phyloP scores from a whole-genome alignment of 1,140 invertebrate species.

The Palaemon carinicauda region DNA sequence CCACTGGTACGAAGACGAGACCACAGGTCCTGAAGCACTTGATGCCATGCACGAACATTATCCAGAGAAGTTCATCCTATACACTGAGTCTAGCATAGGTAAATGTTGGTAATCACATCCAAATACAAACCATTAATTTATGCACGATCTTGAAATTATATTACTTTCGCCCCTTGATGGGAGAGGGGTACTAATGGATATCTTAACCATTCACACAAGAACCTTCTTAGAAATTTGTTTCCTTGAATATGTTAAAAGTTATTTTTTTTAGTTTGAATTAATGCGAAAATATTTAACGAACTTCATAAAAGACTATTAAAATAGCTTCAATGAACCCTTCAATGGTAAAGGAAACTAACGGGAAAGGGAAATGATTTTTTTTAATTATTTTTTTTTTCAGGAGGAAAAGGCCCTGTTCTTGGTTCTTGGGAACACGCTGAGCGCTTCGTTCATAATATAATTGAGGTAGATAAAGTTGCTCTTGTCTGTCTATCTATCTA shows the following conservation, averaged over 20 bases:
- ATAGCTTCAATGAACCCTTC: not conserved
- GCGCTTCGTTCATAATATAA: conserved; percentile 75
- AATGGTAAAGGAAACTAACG: not conserved
- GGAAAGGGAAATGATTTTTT: not conserved
- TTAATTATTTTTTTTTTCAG: not conserved
- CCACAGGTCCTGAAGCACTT: too few species aligned
- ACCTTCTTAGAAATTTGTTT: too few species aligned
- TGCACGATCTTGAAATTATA: too few species aligned
- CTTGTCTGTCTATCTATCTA: not conserved
- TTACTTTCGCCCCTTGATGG: not conserved
- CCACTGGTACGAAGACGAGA: too few species aligned
- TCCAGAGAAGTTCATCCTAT: too few species aligned
- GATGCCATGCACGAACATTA: too few species aligned
- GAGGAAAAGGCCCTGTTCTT: conserved; percentile 65
- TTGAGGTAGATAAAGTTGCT: conserved; percentile 62
- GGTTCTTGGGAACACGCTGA: conserved; percentile 80
- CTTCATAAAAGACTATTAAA: not conserved
- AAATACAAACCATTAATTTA: too few species aligned
- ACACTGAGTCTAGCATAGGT: too few species aligned
- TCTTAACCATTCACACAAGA: too few species aligned
- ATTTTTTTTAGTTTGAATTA: not conserved
- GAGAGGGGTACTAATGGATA: too few species aligned
- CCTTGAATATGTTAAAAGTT: too few species aligned
- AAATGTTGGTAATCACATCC: too few species aligned
- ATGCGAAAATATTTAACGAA: not conserved